Percentiles rank a stretch among this genome's conserved stretches.
Evolutionary conservation across 1,140 invertebrate genomes (phyloP).

Genomic region (Pseudomyrmex concolor): DNA sequence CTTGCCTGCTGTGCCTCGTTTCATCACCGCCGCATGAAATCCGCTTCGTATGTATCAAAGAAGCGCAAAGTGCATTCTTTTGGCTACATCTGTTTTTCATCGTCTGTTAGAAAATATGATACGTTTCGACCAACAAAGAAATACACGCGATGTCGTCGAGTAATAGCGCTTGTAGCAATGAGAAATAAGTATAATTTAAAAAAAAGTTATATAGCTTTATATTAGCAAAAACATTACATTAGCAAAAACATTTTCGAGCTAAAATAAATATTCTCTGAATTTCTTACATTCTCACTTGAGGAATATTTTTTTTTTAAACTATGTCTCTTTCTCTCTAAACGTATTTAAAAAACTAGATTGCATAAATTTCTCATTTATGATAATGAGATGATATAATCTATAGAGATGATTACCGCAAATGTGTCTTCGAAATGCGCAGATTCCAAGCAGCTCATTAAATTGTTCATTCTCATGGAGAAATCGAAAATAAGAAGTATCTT

Average conservation of each 20-base stretch:
- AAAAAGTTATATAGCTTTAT: neutral
- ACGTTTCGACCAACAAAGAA: neutral
- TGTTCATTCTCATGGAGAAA: conserved; percentile 6
- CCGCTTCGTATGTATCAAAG: conserved; percentile 7
- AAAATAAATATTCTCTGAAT: neutral
- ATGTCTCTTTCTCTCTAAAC: neutral
- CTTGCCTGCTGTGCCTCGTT: conserved; percentile 47
- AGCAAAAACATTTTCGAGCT: too few species aligned
- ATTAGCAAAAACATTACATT: neutral
- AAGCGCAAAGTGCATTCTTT: conserved; percentile 7
- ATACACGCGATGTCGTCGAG: neutral
- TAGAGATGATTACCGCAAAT: neutral
- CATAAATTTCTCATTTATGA: neutral
- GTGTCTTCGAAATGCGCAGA: neutral
- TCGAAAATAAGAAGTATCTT: neutral
- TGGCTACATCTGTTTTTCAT: neutral
- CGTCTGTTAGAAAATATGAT: neutral
- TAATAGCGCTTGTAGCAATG: neutral
- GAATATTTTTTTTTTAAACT: neutral
- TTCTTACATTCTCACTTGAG: neutral
- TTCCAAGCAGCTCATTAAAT: neutral
- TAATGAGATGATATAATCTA: conserved; percentile 18
- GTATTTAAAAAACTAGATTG: neutral
- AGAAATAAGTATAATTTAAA: neutral
- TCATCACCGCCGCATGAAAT: conserved; percentile 20